A percentile compares a stretch with the other conserved stretches of the same genome.
These are phyloP conservation scores for Psittacula echo DNA, from an alignment of 2,797 vertebrate genomes.

Conservation along the genomic window DNA sequence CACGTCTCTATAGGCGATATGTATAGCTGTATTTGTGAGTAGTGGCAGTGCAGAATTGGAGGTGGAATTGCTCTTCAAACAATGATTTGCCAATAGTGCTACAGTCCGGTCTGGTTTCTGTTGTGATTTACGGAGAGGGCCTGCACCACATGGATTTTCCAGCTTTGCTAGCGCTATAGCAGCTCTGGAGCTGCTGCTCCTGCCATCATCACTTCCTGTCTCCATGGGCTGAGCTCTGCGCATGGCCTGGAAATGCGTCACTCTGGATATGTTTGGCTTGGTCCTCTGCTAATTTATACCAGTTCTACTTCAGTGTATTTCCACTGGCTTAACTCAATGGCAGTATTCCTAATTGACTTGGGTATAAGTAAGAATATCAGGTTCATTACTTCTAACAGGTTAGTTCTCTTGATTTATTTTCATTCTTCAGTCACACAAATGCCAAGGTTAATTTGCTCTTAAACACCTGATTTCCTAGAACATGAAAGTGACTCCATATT, in stretches of 20 bases:
- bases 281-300: slow-evolving; percentile 32
- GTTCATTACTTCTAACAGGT: slow-evolving; percentile 41
- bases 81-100: not conserved
- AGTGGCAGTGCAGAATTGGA: not conserved
- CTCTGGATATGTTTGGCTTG: slow-evolving; percentile 35
- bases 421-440: slow-evolving; percentile 20
- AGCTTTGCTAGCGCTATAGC: not conserved
- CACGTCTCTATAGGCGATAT: not conserved
- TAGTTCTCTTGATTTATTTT: slow-evolving; percentile 48
- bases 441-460: slow-evolving; percentile 40
- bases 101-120: slow-evolving; percentile 1
- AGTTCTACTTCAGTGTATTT: slow-evolving; percentile 28
- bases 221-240: slow-evolving; percentile 35
- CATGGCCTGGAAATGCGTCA: slow-evolving; percentile 36
- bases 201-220: slow-evolving; percentile 50
- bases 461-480: slow-evolving; percentile 28
- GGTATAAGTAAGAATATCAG: not conserved
- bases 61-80: slow-evolving; percentile 1
- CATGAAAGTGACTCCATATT: not conserved
- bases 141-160: not conserved
- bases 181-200: not conserved
- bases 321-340: slow-evolving; percentile 33
- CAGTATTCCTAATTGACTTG: slow-evolving; percentile 42
- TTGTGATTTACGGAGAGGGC: not conserved
- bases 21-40: not conserved